Base-by-base conservation (phyloP, 2,888 invertebrate genomes). In the Rambutsinella grinnellia region DNA sequence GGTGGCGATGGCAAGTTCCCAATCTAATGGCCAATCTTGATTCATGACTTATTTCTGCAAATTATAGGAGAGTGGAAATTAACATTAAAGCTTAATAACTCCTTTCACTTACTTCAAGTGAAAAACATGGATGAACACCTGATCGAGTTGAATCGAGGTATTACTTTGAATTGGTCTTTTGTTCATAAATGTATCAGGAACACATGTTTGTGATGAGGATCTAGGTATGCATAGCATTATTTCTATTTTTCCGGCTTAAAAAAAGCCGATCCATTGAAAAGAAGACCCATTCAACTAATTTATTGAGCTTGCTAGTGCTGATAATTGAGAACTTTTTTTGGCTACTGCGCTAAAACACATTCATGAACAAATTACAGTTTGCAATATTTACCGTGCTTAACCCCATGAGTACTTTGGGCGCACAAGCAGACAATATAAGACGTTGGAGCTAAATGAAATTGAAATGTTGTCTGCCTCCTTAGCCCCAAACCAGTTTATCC, bases 31-130 rank as follows among this genome's bases (percentile, higher is more conserved):
- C 54, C 69, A 61, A 70, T 70, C 69, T 70, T 70, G 69, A 70
- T 70, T 70, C 69, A 70, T 70, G 69, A 70, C 69, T 70, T 70
- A 70, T 62, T 69, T 70, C 69, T 70, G 69, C 69, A 70, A 70
- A 70, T 62, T 70, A 26, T 62, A 53, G 28, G 56, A 62, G 69
- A 61, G 69, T 70, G 62, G 69, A 62, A 61, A 27, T 56, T 53
- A 46, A 23, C 61, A 69, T 61, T 61, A 53, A 49, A 17, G 23
- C 5, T 44, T n/a, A 47, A 46, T 21, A 24, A 46, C 44, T 60
- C 53, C 53, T 60, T 69, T 69, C 56, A 67, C 57, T 57, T 44
- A 10, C 44, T 44, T 44, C 44, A 44, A 44, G 44, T 44, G 44
- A 44, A 13, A 44, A 10, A 44, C 44, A 44, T 44, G 13, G 8